These are phyloP conservation scores for Lasioglossum leucozonium DNA, from an alignment of 2,888 invertebrate genomes.

Conservation along the genomic window DNA sequence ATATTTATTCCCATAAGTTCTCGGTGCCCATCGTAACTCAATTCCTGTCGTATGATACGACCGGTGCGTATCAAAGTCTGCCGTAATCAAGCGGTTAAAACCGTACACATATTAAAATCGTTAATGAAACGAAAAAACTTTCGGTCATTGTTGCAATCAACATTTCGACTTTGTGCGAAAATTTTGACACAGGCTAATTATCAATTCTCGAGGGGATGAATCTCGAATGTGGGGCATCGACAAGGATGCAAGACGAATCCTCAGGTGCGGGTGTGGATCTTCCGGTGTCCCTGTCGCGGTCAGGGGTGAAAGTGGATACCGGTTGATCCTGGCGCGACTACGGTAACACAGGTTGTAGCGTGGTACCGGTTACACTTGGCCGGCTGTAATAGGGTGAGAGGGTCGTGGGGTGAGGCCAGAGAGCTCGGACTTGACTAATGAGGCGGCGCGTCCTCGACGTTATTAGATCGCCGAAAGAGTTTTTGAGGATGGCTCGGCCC, in stretches of 20 bases:
- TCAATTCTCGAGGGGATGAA: neutral
- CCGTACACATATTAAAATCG: no score
- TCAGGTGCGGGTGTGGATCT: neutral
- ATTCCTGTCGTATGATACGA: no score
- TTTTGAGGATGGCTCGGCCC: constrained; percentile 80
- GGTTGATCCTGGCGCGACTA: constrained; percentile 40
- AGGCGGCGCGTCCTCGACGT: constrained; percentile 84
- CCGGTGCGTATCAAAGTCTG: no score
- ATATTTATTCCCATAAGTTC: no score
- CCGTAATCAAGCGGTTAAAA: no score
- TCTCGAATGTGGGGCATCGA: neutral
- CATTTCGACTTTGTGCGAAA: no score
- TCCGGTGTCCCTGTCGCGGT: neutral
- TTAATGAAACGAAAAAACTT: no score
- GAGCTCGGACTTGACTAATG: constrained; percentile 83
- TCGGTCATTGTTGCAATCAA: no score
- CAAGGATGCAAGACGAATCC: neutral
- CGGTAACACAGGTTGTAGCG: constrained; percentile 64
- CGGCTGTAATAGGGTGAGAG: constrained; percentile 75
- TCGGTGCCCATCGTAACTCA: no score
- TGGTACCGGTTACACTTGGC: constrained; percentile 75
- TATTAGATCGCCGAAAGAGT: constrained; percentile 84
- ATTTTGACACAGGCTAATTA: no score
- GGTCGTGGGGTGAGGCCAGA: constrained; percentile 53
- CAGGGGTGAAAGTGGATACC: neutral